Evolutionary conservation across 2,888 invertebrate genomes (phyloP).

Genomic region (Rapana venosa): DNA sequence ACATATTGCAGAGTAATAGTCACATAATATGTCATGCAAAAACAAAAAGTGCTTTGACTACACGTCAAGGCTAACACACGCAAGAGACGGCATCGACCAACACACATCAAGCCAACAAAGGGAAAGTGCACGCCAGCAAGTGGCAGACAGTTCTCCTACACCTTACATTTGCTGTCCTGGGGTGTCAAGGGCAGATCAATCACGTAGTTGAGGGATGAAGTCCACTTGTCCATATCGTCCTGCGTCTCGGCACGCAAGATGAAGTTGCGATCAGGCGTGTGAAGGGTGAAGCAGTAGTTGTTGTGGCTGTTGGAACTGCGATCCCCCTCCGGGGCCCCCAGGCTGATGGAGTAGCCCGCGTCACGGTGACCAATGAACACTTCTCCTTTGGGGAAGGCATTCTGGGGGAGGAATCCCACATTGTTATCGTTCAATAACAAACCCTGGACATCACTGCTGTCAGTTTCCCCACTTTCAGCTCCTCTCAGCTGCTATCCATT

Average conservation of each 20-base stretch:
- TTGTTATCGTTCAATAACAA: no score
- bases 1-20: no score
- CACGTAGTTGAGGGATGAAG: conserved; percentile 86
- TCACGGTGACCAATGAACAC: conserved; percentile 90
- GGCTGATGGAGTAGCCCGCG: conserved; percentile 85
- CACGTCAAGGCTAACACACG: no score
- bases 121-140: neutral
- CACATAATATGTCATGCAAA: no score
- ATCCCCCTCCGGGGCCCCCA: conserved; percentile 83
- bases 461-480: no score
- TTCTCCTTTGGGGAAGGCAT: conserved; percentile 93
- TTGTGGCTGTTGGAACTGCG: conserved; percentile 82
- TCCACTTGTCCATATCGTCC: conserved; percentile 89
- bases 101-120: no score
- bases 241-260: conserved; percentile 89
- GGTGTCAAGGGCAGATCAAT: conserved; percentile 87
- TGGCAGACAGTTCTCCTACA: conserved; percentile 32
- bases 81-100: no score
- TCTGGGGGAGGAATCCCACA: conserved; percentile 78
- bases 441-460: no score
- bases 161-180: conserved; percentile 82
- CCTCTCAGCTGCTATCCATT: no score
- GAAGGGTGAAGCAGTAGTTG: conserved; percentile 87
- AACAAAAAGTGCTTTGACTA: no score
- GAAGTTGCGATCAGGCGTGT: conserved; percentile 89